Evolutionary conservation across 1,140 invertebrate species (phyloP), one percentile per base, ranked within the genome.

Genomic region (Hylyphantes graminicola): DNA sequence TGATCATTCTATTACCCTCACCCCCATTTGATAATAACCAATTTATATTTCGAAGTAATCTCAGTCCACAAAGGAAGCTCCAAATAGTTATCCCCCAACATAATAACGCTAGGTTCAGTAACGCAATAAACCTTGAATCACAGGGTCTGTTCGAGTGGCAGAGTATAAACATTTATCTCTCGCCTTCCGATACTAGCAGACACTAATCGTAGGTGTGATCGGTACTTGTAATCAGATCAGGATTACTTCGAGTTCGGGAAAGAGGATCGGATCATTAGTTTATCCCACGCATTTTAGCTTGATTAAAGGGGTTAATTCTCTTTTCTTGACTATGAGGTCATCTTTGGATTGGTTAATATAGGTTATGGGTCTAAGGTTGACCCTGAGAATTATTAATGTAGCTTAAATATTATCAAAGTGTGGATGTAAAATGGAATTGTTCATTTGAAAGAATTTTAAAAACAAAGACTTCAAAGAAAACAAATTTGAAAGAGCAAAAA

Each of bases 121-220:
- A 70, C 15, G 7, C 51, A 54, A 70, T 70, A 70, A 54, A 70
- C 50, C 9, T 53, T 10, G 68, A 70, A 70, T 70, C 54, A 70
- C 51, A 50, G 68, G 68, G n/a, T 70, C 19, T 48, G 68, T 70
- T 70, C 19, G 35, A 70, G 51, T 70, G 54, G 50, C 17, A 54
- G 17, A n/a, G 50, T 70, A 51, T n/a, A 70, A 70, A 70, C 68
- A 70, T 70, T 70, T 70, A 70, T 70, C 68, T 70, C 54, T 35
- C 54, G 15, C 68, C n/a, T 35, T 70, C 35, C 68, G 7, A 53
- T 70, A 12, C 12, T n/a, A 70, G 50, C n/a, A 53, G 68, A 70
- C 48, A 70, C 50, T 70, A 70, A 70, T 70, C 50, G 68, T 70
- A 70, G 68, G 68, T 51, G 68, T 70, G 68, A 70, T 70, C 68